Evolutionary conservation across 2,888 invertebrate species (phyloP).

Genomic region (Belgica antarctica): DNA sequence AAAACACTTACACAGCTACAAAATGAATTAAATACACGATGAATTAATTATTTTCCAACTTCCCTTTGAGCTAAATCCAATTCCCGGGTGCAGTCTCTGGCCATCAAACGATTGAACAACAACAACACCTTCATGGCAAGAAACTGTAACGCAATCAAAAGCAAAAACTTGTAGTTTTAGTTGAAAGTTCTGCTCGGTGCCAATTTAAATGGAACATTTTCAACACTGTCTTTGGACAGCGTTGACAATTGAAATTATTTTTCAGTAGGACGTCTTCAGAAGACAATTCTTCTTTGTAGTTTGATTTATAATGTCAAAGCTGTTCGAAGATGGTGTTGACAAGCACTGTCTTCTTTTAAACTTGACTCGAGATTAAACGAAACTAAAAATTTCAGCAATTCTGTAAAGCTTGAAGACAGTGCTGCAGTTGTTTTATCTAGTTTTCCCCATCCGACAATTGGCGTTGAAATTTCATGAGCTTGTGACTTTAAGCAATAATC

Average conservation of each 20-base stretch:
- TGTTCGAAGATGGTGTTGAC: too few species aligned
- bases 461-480: background rate
- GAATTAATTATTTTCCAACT: background rate
- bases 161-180: background rate
- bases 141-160: background rate
- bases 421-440: too few species aligned
- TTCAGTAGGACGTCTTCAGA: too few species aligned
- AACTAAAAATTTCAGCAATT: too few species aligned
- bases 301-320: too few species aligned
- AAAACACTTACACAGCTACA: conserved; percentile 2
- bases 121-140: background rate
- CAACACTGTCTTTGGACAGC: too few species aligned
- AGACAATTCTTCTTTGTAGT: too few species aligned
- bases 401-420: too few species aligned
- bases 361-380: too few species aligned
- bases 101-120: background rate
- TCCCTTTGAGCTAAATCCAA: background rate
- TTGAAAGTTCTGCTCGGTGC: background rate
- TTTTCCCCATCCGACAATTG: background rate
- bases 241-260: too few species aligned
- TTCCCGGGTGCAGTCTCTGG: conserved; percentile 1
- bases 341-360: too few species aligned
- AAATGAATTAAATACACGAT: background rate
- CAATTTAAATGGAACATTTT: too few species aligned
- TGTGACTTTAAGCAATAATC: conserved; percentile 7